phyloP scores from a whole-genome alignment of 2,113 vertebrate genomes.

The Alouatta palliata region DNA sequence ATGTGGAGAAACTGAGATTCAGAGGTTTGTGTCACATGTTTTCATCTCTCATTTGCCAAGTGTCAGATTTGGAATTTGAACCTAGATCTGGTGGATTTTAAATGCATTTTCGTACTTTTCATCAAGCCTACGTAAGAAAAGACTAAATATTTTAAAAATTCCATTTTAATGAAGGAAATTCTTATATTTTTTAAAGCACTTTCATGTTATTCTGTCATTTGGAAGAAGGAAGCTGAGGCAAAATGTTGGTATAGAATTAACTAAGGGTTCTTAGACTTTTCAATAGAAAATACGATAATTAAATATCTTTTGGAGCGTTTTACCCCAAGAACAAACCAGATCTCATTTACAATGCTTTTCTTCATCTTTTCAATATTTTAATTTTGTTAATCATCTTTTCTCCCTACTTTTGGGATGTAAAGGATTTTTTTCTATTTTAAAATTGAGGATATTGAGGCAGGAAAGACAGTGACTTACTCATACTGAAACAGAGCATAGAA shows the following conservation, averaged over 20 bases:
- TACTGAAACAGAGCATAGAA: background rate
- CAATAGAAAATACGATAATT: background rate
- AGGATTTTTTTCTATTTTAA: background rate
- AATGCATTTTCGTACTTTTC: background rate
- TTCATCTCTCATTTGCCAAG: background rate
- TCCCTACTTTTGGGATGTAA: background rate
- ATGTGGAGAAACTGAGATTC: background rate
- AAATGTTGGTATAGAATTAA: background rate
- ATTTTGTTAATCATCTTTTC: background rate
- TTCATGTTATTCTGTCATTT: constrained; percentile 7
- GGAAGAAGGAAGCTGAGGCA: background rate
- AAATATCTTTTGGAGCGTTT: background rate
- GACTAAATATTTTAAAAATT: constrained; percentile 3
- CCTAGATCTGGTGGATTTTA: background rate
- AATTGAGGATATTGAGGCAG: background rate
- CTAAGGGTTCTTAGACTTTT: background rate
- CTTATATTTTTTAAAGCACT: background rate
- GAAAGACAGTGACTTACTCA: background rate
- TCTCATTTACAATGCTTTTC: background rate
- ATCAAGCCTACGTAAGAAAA: background rate
- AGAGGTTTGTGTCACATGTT: background rate
- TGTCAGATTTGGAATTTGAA: background rate
- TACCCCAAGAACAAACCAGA: background rate
- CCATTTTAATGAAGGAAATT: background rate
- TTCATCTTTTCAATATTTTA: background rate